Evolutionary conservation across 1,140 invertebrate genomes (phyloP), one percentile per base, ranked within the genome.

Genomic region (Cyphomyrmex costatus): DNA sequence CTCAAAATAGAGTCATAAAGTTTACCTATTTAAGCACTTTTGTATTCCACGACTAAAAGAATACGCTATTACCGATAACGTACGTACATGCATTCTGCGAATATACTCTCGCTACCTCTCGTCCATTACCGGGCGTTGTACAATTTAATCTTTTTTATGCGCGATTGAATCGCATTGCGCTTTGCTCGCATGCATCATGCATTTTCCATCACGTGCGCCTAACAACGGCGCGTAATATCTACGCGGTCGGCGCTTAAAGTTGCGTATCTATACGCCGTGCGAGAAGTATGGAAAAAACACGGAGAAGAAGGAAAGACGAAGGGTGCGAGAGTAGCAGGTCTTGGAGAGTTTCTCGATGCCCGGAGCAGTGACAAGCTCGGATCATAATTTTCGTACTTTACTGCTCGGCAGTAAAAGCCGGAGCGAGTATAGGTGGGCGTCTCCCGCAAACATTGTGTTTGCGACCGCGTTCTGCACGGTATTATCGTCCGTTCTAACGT

Each of bases 331-430:
- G 74, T 78, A 73, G 85, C 68, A 24, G 70, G 77, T 63, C 85
- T 88, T 53, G 10, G 61, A 88, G 85, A 85, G 71, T 89, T 90
- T 77, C 82, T 84, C 86, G 92, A 88, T 88, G 92, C 92, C 93
- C 88, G 86, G 70, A 92, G 93, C 93, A 93, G 90, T 93, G 93
- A 93, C 93, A 93, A 93, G 93, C 80, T 86, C 86, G 86, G 92
- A 93, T 93, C 92, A 80, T 93, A 93, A 93, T 93, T 93, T 92
- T 92, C 89, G 89, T 91, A 89, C 90, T 93, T 93, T 93, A 93
- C 91, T 92, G 88, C 92, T 79, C 24, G 88, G 92, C 89, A 91
- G 92, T 93, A 93, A 93, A 93, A 93, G 61, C 88, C 61, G 42
- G 88, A 88, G 73, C 87, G 88, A 88, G 88, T 88, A 91, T 92